Evolutionary conservation across 2,797 vertebrate genomes (phyloP).

Genomic region (Phoeniculus purpureus): DNA sequence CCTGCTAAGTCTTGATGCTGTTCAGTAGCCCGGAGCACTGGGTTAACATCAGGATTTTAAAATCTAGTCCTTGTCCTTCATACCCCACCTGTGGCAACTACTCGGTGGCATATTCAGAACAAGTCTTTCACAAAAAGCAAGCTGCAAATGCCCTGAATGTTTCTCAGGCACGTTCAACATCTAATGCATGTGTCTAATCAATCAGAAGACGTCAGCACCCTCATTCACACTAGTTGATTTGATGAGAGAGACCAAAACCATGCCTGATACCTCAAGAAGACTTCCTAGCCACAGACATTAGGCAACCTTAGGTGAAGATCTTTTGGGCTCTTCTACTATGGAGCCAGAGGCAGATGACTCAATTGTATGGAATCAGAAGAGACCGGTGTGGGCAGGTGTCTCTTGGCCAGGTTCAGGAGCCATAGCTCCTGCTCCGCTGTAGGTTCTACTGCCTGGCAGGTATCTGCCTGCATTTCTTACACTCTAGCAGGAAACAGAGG

Average conservation of each 20-base stretch:
- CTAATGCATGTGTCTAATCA: not conserved
- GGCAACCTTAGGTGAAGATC: not conserved
- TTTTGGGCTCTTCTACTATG: fast-evolving
- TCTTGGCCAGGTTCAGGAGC: not conserved
- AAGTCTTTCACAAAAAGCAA: not conserved
- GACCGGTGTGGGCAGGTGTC: not conserved
- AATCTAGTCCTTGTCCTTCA: not conserved
- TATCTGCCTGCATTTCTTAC: not conserved
- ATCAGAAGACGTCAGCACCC: not conserved
- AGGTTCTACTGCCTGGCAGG: not conserved
- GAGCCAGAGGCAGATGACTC: not conserved
- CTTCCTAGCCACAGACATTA: not conserved
- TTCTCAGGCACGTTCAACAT: not conserved
- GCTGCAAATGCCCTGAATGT: not conserved
- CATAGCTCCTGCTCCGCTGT: fast-evolving
- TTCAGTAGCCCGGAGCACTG: not conserved
- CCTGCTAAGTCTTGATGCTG: not conserved
- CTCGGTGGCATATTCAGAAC: not conserved
- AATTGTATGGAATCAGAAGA: not conserved
- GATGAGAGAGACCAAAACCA: not conserved
- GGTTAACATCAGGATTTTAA: not conserved
- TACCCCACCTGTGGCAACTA: not conserved
- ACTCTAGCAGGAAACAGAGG: not conserved
- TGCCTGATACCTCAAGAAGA: not conserved
- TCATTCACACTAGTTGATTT: fast-evolving